Conservation (phyloP, 2,888 invertebrate species). For the Hipparchia sbordonii region DNA sequence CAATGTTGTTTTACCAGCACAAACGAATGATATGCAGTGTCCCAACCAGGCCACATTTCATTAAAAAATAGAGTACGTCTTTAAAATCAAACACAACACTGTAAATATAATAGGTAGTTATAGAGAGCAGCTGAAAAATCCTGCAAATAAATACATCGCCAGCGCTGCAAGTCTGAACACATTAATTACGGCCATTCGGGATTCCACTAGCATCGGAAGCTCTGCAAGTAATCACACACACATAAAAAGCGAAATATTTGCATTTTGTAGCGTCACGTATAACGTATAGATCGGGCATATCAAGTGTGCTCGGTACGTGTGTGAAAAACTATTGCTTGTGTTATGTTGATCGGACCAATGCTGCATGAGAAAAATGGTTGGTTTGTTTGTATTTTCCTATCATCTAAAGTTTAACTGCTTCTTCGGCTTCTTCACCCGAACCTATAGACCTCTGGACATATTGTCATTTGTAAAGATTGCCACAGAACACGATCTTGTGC, state of each 20-base stretch:
- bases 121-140: constrained; percentile 19
- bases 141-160: constrained; percentile 25
- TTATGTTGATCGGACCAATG: constrained; percentile 9
- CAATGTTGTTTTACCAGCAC: too few species aligned
- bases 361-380: not conserved
- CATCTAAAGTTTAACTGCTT: not conserved
- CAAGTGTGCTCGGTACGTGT: constrained; percentile 2
- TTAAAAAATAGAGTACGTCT: not conserved
- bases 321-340: constrained; percentile 10
- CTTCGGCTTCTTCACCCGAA: not conserved
- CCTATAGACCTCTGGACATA: too few species aligned
- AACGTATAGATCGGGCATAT: constrained; percentile 16
- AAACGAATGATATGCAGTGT: too few species aligned
- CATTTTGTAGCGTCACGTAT: constrained; percentile 28
- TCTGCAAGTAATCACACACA: constrained; percentile 65
- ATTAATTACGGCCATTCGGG: constrained; percentile 76
- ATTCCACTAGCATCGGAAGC: constrained; percentile 70
- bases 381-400: not conserved
- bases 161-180: constrained; percentile 58
- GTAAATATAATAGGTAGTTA: not conserved
- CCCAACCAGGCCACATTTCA: not conserved
- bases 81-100: not conserved
- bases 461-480: too few species aligned
- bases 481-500: too few species aligned
- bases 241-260: constrained; percentile 49